Evolutionary conservation across 2,888 invertebrate species (phyloP).

Genomic region (Cremastinae sp.): DNA sequence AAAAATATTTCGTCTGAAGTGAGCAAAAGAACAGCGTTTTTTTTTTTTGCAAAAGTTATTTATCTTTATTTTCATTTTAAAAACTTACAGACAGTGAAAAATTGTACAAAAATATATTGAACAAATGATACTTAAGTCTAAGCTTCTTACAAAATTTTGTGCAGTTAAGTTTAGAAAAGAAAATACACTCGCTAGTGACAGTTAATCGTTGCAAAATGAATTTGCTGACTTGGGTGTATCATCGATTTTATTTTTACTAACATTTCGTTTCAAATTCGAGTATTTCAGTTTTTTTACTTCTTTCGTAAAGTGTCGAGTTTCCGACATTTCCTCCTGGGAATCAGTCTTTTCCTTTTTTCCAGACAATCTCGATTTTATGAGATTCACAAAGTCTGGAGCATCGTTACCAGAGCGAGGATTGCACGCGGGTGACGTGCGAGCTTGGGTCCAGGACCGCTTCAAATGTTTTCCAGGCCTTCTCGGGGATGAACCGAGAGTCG

Average conservation of each 20-base stretch:
- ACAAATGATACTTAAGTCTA: neutral
- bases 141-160: neutral
- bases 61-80: neutral
- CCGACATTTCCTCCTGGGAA: conserved; percentile 22
- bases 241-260: no score
- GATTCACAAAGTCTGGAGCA: conserved; percentile 57
- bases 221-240: no score
- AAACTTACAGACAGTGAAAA: neutral
- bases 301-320: neutral
- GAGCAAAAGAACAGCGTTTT: conserved; percentile 8
- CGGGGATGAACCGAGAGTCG: neutral
- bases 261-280: conserved; percentile 48
- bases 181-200: no score
- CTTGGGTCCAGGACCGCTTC: conserved; percentile 20
- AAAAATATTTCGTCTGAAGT: conserved; percentile 30
- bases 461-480: conserved; percentile 5
- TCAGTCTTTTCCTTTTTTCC: conserved; percentile 53
- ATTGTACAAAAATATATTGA: neutral
- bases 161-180: no score
- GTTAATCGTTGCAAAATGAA: no score
- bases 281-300: conserved; percentile 57
- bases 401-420: conserved; percentile 10
- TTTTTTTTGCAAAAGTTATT: neutral
- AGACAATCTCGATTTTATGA: conserved; percentile 63
- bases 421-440: neutral